Percentiles rank a stretch among this genome's conserved stretches.
These are phyloP conservation scores for Philantomba maxwellii DNA, from an alignment of 2,113 vertebrate species.

Conservation along the genomic window DNA sequence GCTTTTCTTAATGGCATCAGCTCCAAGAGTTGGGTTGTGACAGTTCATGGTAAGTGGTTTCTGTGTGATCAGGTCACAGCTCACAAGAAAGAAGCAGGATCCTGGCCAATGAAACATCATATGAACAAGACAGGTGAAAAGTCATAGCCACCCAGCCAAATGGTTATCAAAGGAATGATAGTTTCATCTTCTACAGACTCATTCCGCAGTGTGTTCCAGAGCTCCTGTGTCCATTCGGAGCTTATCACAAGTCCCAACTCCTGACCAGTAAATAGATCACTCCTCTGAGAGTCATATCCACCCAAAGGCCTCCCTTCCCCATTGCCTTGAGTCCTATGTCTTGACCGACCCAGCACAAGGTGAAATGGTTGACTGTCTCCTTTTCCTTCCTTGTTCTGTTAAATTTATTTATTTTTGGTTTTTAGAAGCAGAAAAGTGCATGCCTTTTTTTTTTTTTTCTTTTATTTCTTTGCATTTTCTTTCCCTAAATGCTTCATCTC, in stretches of 20 bases:
- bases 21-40: conserved; percentile 35
- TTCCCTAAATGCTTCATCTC: conserved; percentile 92
- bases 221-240: conserved; percentile 45
- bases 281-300: conserved; percentile 55
- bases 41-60: conserved; percentile 62
- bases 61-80: neutral
- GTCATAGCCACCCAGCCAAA: neutral
- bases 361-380: conserved; percentile 77
- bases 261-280: conserved; percentile 49
- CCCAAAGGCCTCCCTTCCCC: conserved; percentile 67
- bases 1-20: conserved; percentile 39
- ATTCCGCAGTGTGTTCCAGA: neutral
- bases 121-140: conserved; percentile 31
- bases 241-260: conserved; percentile 49
- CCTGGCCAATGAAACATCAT: conserved; percentile 41
- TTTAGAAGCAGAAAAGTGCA: conserved; percentile 80
- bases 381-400: conserved; percentile 78
- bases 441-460: conserved; percentile 72
- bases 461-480: conserved; percentile 79
- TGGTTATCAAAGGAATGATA: neutral
- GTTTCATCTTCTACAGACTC: conserved; percentile 45
- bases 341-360: conserved; percentile 74
- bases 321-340: conserved; percentile 73
- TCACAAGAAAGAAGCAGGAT: neutral
- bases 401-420: conserved; percentile 72